Evolutionary conservation across 1,140 invertebrate species (phyloP), one percentile per base, ranked within the genome.

Genomic region (Brachionus plicatilis): DNA sequence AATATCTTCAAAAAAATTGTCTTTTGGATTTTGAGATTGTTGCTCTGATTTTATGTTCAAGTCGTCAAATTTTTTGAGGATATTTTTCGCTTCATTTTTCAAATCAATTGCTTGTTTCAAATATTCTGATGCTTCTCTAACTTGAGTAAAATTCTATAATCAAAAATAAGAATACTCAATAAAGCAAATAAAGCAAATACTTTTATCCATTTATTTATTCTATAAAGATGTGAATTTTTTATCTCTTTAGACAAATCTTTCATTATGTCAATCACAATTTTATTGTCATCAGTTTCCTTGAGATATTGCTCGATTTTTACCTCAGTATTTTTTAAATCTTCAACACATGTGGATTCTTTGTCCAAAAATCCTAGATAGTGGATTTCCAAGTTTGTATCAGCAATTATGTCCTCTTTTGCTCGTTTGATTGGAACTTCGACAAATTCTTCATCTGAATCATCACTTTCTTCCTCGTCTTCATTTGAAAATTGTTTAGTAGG

Each of bases 341-440:
- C 14, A 5, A 72, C 9, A 20, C 12, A 14, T 6, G 12, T 29
- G 14, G 37, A 43, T 17, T 33, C 29, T n/a, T 29, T n/a, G 14
- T 82, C 11, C 9, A 82, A 45, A 65, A 65, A 60, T 60, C 53
- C 79, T 37, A 82, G 12, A 24, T 82, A 82, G 5, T 65, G 3
- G 11, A 82, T 9, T 68, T 82, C 79, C 7, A 65, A 9, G 14
- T 82, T 68, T 33, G 53, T 60, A 0, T 60, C 53, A 17, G 56
- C 53, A 9, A 27, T 20, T 43, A 17, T 4, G 41, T 82, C 29
- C n/a, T 68, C 43, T 45, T 83, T 68, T 6, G 65, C 41, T 33
- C 14, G 11, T 70, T 88, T 88, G 43, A 88, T 86, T 17, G 87
- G 87, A 8, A 89, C 88, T 41, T 88, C 88, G 80, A 87, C 87